Evolutionary conservation across 2,888 invertebrate genomes (phyloP), one percentile per base, ranked within the genome.

Genomic region (Dryococelus australis): DNA sequence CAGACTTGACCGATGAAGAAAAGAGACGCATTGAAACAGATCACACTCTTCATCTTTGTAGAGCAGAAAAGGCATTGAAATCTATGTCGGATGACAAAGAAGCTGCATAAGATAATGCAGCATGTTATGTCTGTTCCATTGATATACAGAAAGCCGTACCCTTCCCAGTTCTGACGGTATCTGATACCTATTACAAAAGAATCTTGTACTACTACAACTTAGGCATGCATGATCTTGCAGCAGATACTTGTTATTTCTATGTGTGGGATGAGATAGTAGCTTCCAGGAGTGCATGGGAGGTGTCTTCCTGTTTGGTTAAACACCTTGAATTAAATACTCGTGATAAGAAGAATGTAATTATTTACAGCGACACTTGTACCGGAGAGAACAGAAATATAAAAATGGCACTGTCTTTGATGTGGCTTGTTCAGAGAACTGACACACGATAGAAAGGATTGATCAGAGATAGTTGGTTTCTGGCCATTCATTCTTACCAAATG

Each of bases 251-350:
- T 86, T 88, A 90, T 81, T 91, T n/a, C n/a, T n/a, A n/a, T 87
- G 89, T 88, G 84, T 91, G 90, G 91, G 89, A 91, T 88, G 91
- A n/a, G n/a, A n/a, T n/a, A n/a, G n/a, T n/a, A n/a, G n/a, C n/a
- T n/a, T n/a, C n/a, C n/a, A n/a, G n/a, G n/a, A n/a, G n/a, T n/a
- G n/a, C n/a, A n/a, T n/a, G n/a, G n/a, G n/a, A n/a, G n/a, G n/a
- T n/a, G n/a, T n/a, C n/a, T n/a, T n/a, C n/a, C n/a, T n/a, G n/a
- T n/a, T n/a, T n/a, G n/a, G n/a, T n/a, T n/a, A n/a, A n/a, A n/a
- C n/a, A n/a, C n/a, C n/a, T n/a, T n/a, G n/a, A n/a, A n/a, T n/a
- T n/a, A n/a, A n/a, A n/a, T n/a, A n/a, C n/a, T n/a, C n/a, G n/a
- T n/a, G n/a, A n/a, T n/a, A n/a, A n/a, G n/a, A n/a, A n/a, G n/a